phyloP scores from a whole-genome alignment of 1,140 invertebrate species.

The Camponotus floridanus region DNA sequence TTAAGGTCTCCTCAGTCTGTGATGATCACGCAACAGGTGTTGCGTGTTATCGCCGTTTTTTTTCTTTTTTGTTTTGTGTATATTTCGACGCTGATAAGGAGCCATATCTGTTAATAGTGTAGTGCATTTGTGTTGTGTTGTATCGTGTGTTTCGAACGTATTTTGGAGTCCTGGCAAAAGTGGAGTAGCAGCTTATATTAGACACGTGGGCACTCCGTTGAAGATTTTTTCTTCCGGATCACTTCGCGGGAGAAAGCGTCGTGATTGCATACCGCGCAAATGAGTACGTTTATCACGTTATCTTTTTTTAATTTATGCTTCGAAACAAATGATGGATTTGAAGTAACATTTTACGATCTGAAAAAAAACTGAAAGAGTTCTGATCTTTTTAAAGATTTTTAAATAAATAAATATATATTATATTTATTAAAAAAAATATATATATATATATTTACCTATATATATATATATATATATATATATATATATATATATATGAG shows the following conservation, averaged over 20 bases:
- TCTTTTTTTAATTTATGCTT: background rate
- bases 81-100: background rate
- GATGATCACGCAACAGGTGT: conserved; percentile 23
- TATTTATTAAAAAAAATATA: too few species aligned
- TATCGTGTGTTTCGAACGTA: background rate
- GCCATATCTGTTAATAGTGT: background rate
- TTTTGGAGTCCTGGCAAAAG: background rate
- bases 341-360: background rate
- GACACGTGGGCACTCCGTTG: conserved; percentile 1
- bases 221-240: conserved; percentile 21
- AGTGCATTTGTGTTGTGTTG: background rate
- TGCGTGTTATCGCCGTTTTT: background rate
- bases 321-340: background rate
- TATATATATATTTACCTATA: too few species aligned
- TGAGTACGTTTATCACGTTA: conserved; percentile 18
- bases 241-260: background rate
- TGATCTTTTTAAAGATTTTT: too few species aligned
- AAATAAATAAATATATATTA: too few species aligned
- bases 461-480: too few species aligned
- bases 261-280: background rate
- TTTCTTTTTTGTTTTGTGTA: background rate
- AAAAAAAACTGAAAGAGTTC: too few species aligned
- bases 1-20: background rate
- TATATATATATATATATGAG: too few species aligned
- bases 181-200: background rate